Evolutionary conservation across 1,140 invertebrate species (phyloP), one percentile per base, ranked within the genome.

Genomic region (Trichonephila clavipes): DNA sequence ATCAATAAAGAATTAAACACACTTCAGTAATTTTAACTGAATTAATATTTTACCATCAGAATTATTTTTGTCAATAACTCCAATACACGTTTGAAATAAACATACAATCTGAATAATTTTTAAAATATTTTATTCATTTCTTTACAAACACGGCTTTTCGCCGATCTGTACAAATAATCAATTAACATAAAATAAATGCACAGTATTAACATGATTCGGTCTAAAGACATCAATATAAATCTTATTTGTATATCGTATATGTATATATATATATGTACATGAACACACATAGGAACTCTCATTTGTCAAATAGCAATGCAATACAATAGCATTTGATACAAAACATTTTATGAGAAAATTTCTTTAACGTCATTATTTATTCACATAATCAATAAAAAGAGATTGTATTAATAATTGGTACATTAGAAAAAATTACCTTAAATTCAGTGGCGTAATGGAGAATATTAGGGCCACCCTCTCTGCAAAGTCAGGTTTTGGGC

Each of bases 231-330:
- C 21, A n/a, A 51, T 44, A 88, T 62, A 72, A 88, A 62, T 87
- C 59, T 51, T 88, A 64, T 88, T 69, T 51, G 72, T 88, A 88
- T 69, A 19, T n/a, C 59, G 18, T 62, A 10, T 51, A 51, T 51
- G 5, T 51, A 51, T 51, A 51, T 51, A 87, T 87, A 64, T 82
- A 90, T 51, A 90, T 81, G 72, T 59, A 90, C 72, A 90, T 51
- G 59, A 19, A 51, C 69, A 77, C 88, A 90, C 88, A 81, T 90
- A 90, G 88, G 88, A 90, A 90, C 88, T 90, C 88, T 90, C 21
- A 69, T 66, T 58, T 59, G 51, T 83, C 82, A 83, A 59, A 83
- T 14, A 83, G 16, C 77, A 51, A 34, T 82, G 16, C 66, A 69
- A 62, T 24, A 69, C n/a, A 28, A 69, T 51, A 51, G 21, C 62